Evolutionary conservation across 2,888 invertebrate genomes (phyloP), one percentile per base, ranked within the genome.

Genomic region (Agrochola macilenta): DNA sequence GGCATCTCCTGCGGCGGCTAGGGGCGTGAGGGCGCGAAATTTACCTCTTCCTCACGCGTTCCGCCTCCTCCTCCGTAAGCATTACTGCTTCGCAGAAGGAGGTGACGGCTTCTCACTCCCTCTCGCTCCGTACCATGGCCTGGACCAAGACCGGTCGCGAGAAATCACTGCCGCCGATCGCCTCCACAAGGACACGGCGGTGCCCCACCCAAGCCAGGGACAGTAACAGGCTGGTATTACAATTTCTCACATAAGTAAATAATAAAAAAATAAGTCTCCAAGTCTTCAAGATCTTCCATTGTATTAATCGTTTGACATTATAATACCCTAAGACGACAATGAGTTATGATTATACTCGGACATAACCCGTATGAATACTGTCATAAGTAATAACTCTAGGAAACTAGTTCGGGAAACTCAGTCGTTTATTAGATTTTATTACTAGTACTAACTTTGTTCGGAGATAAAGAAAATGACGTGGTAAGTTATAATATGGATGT

Each of bases 401-500:
- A 54, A 72, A 63, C 12, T 43, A 69, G 61, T 74, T 30, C 20
- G 17, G 26, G 17, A 8, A 80, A 70, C 17, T 30, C 12, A 14
- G 70, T 68, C 68, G 26, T 69, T 69, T 76, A 82, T 82, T 61
- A 76, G 39, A 82, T 82, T 73, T 76, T 82, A 69, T 82, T 72
- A 49, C 52, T 17, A 20, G n/a, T 35, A 17, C 49, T 60, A 35
- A 81, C 54, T 75, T 74, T 30, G 66, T 57, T 43, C 0, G 26
- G 57, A 11, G 58, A 74, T 70, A 74, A 82, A 65, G 76, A 69
- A 71, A 52, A 72, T 85, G 20, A 35, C 0, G 7, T 12, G 12
- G 39, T 23, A 46, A 14, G 46, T 46, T 43, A 43, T 11, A 46
- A 4, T 5, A 49, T 54, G 9, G 39, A 30, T 17, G 0, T 5